Evolutionary conservation across 2,113 vertebrate species (phyloP), one percentile per base, ranked within the genome.

Genomic region (Proterorhinus semilunaris): DNA sequence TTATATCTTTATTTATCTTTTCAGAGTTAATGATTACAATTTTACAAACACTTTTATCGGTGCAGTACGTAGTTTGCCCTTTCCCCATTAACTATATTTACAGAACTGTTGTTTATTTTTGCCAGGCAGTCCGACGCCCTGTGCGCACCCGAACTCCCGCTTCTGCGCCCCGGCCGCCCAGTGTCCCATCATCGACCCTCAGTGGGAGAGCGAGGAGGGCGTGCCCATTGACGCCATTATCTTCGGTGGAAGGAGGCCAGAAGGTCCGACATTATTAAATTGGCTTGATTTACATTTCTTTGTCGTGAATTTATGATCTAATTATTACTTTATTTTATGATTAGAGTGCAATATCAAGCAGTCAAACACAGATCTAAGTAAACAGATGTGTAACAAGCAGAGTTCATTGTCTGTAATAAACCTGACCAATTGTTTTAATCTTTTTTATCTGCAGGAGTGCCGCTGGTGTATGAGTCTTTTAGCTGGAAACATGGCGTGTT

Each of bases 401-500:
- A 52, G 2, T 53, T n/a, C 8, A 16, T 6, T 17, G 51, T 53
- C 7, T 53, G 16, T 55, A 7, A 42, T 42, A 42, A 58, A 10
- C 9, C 5, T 57, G 21, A 66, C 46, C 0, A 42, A 42, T 43
- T 54, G 17, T 57, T 36, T 36, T 36, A 36, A 74, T 10, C 10
- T 65, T 16, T 71, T 74, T 7, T 27, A 55, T 55, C 53, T 27
- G 45, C 77, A 99, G 98, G 98, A 71, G 95, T 99, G 43, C 98
- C 98, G 75, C 88, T 99, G 0, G 95, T 99, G 13, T 99, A 98
- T 0, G 96, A 99, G 86, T 93, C 97, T 0, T 93, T 98, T 81
- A 95, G 84, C 92, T 99, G 98, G 98, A 93, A 96, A 70, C 97
- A 99, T 0, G 98, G 97, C 0, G 95, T 99, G 44, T 98, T 98